Base-by-base conservation (phyloP, 2,888 invertebrate species). In the Tetanocera ferruginea region DNA sequence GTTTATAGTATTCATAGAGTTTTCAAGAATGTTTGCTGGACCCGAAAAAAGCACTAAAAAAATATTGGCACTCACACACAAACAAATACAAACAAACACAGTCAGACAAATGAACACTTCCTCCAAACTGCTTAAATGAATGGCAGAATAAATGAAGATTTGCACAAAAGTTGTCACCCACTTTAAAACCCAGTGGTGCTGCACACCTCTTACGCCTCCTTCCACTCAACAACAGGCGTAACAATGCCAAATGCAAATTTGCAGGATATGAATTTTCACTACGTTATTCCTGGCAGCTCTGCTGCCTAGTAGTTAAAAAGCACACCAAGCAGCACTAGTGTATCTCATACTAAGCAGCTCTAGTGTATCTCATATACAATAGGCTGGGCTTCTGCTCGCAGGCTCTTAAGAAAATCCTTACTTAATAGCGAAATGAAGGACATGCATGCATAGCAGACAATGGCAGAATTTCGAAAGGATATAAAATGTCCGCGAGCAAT, bases 191-290 rank as follows among this genome's bases (percentile, higher is more conserved):
- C 43, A 43, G 2, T 14, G 3, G 2, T 14, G 3, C 43, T 43
- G 43, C 43, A 43, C 11, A 3, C 3, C 43, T 2, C 14, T 0
- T 3, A 1, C 43, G 11, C 43, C 4, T 11, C 43, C 8, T 25
- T 23, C 28, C 60, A 57, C 23, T 23, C 57, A n/a, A 23, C 4
- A 19, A 4, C 57, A 25, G 28, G 1, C 60, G 11, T 43, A 43
- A 67, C 67, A 67, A 67, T 67, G 67, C 49, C 43, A 67, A 43
- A 67, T 67, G 67, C 67, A 67, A 67, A 67, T 67, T 23, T 49
- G 23, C 23, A 49, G 23, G 67, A 49, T 23, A 31, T 34, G n/a
- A 37, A 34, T 66, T 64, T 66, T 28, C 19, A 34, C 9, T 17
- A 19, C 19, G 19, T 17, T 66, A 34, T 66, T 37, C 34, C 17